phyloP scores from a whole-genome alignment of 2,797 vertebrate species.

The Enteromius anoplus region DNA sequence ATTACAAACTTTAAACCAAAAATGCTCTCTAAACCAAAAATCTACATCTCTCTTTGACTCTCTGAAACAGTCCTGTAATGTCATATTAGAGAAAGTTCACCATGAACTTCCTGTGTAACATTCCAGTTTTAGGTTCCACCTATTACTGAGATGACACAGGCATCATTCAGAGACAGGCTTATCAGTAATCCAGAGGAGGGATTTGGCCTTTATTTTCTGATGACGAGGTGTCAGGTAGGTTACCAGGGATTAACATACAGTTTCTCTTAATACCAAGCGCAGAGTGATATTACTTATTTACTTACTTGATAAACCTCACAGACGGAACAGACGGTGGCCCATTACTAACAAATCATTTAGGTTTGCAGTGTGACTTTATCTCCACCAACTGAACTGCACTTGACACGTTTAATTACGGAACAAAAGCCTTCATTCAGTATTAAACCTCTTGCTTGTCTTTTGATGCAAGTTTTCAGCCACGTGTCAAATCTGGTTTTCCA shows the following conservation, averaged over 20 bases:
- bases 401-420: constrained; percentile 62
- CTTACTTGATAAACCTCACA: constrained; percentile 72
- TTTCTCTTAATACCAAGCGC: constrained; percentile 70
- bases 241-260: constrained; percentile 61
- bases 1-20: background rate
- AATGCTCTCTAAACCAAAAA: no score
- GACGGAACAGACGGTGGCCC: constrained; percentile 63
- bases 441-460: constrained; percentile 55
- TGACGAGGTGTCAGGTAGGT: constrained; percentile 51
- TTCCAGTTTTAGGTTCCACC: constrained; percentile 40
- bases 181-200: constrained; percentile 56
- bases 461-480: constrained; percentile 67
- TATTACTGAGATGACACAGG: constrained; percentile 51
- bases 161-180: constrained; percentile 1
- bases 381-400: constrained; percentile 61
- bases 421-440: constrained; percentile 68
- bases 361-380: constrained; percentile 70
- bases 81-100: constrained; percentile 53
- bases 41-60: background rate
- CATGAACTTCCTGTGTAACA: constrained; percentile 56
- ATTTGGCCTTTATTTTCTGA: constrained; percentile 58
- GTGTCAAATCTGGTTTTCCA: constrained; percentile 33
- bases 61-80: background rate
- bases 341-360: constrained; percentile 72
- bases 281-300: constrained; percentile 64